phyloP scores from a whole-genome alignment of 2,113 vertebrate species.

The Acinonyx jubatus region DNA sequence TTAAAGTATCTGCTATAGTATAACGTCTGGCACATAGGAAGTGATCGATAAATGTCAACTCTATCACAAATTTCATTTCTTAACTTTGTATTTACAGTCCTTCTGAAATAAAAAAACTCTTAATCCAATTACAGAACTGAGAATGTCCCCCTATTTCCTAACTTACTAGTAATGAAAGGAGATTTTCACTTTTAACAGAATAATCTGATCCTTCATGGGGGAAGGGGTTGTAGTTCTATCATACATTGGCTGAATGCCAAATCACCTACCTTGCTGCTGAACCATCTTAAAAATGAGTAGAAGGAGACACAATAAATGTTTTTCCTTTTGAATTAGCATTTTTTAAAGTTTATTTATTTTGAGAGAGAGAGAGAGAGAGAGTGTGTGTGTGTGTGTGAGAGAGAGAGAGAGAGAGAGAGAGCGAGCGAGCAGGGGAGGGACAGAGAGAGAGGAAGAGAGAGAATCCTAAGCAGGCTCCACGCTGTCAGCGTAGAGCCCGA shows the following conservation, averaged over 20 bases:
- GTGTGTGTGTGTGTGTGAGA: too few species aligned
- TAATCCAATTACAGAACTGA: slow-evolving; percentile 1
- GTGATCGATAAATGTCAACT: background rate
- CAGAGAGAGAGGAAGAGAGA: too few species aligned
- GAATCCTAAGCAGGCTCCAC: too few species aligned
- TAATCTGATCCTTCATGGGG: background rate
- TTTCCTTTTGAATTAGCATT: slow-evolving; percentile 31
- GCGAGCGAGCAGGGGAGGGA: accelerated
- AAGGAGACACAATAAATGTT: background rate
- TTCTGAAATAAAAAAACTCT: slow-evolving; percentile 17
- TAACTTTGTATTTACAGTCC: background rate
- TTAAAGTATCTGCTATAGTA: background rate
- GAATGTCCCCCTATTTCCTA: background rate
- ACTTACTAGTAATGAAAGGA: slow-evolving; percentile 12
- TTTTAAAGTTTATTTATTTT: too few species aligned
- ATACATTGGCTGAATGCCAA: background rate
- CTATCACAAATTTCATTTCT: slow-evolving; percentile 9
- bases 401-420: too few species aligned
- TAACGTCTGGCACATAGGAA: background rate
- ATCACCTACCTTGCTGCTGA: background rate
- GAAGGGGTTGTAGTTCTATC: background rate
- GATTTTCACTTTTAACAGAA: slow-evolving; percentile 7
- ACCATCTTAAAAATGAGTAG: slow-evolving; percentile 2
- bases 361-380: too few species aligned
- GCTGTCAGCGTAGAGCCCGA: too few species aligned